Conservation (phyloP, 2,888 invertebrate species). For the Cataglyphis albicans region DNA sequence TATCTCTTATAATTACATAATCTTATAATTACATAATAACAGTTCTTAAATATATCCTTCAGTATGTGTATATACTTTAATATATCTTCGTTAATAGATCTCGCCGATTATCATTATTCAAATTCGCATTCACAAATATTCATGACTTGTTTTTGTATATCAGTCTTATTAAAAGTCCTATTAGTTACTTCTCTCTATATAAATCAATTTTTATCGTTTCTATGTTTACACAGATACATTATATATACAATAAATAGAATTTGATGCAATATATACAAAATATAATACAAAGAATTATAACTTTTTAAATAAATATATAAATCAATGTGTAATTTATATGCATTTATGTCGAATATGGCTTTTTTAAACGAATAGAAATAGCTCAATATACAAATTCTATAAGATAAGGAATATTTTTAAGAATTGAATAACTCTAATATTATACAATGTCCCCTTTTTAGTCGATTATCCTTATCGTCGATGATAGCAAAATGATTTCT, state of each 20-base stretch:
- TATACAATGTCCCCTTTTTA: constrained; percentile 15
- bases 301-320: constrained; percentile 13
- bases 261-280: neutral
- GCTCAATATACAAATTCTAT: neutral
- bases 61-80: neutral
- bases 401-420: constrained; percentile 4
- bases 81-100: neutral
- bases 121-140: neutral
- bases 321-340: constrained; percentile 9
- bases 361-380: neutral
- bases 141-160: neutral
- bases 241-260: neutral
- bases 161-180: neutral
- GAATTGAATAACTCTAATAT: constrained; percentile 27
- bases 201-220: constrained; percentile 4
- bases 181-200: neutral
- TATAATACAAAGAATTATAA: neutral
- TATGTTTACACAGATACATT: neutral
- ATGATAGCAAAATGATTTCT: constrained; percentile 63
- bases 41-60: constrained; percentile 9
- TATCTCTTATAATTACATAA: neutral
- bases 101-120: neutral
- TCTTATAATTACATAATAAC: too few relatives aligned
- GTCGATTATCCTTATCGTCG: constrained; percentile 57
- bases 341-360: neutral